phyloP scores from a whole-genome alignment of 2,113 vertebrate species.

The Poeciliopsis prolifica region DNA sequence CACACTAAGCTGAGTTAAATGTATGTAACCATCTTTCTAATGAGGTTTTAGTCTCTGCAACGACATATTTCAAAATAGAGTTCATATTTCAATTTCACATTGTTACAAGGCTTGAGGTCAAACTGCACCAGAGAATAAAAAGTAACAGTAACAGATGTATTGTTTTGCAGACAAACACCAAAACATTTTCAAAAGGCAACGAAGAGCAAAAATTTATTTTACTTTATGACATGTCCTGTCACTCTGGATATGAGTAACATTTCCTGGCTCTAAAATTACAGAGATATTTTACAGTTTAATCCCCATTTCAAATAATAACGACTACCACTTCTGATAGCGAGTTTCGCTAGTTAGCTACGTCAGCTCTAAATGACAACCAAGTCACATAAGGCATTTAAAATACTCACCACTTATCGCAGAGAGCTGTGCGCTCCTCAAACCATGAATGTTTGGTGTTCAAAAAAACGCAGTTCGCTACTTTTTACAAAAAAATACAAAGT shows the following conservation, averaged over 20 bases:
- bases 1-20: constrained; percentile 29
- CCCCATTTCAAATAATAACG: background rate
- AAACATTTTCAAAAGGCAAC: background rate
- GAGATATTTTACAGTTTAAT: background rate
- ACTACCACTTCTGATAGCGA: background rate
- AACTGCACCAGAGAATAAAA: background rate
- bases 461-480: background rate
- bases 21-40: background rate
- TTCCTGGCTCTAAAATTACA: background rate
- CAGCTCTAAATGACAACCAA: constrained; percentile 12
- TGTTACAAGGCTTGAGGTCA: background rate
- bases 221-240: background rate
- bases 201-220: background rate
- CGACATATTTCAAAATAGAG: background rate
- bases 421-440: background rate
- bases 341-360: constrained; percentile 5
- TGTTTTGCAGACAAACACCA: too few species aligned
- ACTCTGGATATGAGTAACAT: background rate
- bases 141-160: background rate
- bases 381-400: background rate
- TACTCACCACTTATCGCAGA: constrained; percentile 55
- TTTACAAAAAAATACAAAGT: background rate
- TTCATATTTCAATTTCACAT: background rate
- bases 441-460: constrained; percentile 26
- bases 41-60: constrained; percentile 30